Conservation (phyloP, 2,888 invertebrate species). For the Mesopsocus fuscifrons region DNA sequence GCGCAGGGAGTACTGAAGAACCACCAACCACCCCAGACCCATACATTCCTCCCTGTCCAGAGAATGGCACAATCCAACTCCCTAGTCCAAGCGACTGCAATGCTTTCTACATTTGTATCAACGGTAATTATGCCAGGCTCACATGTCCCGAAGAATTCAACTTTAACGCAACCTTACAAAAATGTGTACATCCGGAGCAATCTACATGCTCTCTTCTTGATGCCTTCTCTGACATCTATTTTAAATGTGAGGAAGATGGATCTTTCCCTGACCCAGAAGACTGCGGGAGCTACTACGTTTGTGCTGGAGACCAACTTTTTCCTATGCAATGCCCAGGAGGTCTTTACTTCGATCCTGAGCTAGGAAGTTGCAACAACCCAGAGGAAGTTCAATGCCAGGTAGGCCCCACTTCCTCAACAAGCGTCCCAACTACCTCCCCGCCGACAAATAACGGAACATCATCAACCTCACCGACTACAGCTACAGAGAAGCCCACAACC, state of each 20-base stretch:
- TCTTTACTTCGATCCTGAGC: neutral
- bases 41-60: neutral
- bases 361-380: neutral
- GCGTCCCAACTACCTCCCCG: neutral
- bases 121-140: neutral
- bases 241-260: neutral
- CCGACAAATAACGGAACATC: neutral
- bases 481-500: neutral
- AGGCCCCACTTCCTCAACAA: neutral
- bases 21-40: neutral
- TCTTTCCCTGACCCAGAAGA: constrained; percentile 1
- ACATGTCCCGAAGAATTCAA: constrained; percentile 1
- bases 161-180: neutral
- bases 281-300: neutral
- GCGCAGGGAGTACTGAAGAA: neutral
- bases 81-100: constrained; percentile 2
- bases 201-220: neutral
- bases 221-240: neutral
- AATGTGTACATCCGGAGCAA: neutral
- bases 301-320: neutral
- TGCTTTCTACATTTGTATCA: neutral
- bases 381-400: neutral
- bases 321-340: neutral
- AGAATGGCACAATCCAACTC: neutral
- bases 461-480: neutral